Evolutionary conservation across 2,113 vertebrate species (phyloP), one percentile per base, ranked within the genome.

Genomic region (Osmerus mordax): DNA sequence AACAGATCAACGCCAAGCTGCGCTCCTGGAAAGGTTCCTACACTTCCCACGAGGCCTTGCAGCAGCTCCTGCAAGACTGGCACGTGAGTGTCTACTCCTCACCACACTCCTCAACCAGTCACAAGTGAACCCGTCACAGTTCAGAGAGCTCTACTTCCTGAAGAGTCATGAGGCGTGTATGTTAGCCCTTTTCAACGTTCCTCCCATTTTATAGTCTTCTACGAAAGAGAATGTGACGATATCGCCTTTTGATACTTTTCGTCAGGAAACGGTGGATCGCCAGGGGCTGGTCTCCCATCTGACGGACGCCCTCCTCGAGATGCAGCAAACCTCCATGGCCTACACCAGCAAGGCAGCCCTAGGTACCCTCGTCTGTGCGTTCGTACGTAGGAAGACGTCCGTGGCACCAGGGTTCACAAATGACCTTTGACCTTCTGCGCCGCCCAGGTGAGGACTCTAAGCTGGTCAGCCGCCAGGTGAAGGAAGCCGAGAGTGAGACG

Each of bases 11-110:
- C 47, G 78, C 78, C 51, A 94, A 91, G 68, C 70, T 95, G 52
- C 88, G 88, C 70, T 75, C 86, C 65, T 94, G 94, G 93, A 83
- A 87, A 3, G 23, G 86, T 52, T 91, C 90, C 72, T 94, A 91
- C 1, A 91, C 89, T 65, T 87, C 82, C 21, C 90, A 88, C 71
- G 92, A 92, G n/a, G 87, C 88, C 0, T 92, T 95, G 78, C 83
- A 85, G 28, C 72, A 78, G 18, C 68, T 93, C 18, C 81, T 93
- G 56, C 75, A 87, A 80, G 92, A 92, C 67, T 95, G 93, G 93
- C 91, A 86, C 65, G 94, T 95, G 84, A 92, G 94, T 88, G 69
- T 47, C 41, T 47, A 47, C 41, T 47, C 41, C 41, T 36, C 32
- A 36, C 32, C 32, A 8, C 32, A 8, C 32, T 36, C 32, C 32